Base-by-base conservation (phyloP, 1,140 invertebrate genomes). In the Tenebrio molitor region DNA sequence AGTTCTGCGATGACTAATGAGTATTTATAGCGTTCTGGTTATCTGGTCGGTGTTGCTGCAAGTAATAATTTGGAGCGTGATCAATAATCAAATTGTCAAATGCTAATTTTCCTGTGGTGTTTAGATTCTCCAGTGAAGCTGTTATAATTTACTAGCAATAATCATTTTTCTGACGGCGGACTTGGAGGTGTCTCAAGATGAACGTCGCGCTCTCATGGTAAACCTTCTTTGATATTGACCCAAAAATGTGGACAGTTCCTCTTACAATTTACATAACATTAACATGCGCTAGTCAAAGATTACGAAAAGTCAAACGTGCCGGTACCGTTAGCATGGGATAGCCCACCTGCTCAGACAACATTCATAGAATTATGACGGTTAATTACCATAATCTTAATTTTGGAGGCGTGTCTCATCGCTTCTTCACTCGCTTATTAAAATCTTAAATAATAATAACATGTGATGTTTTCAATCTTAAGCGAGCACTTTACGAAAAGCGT, bases 361-460 rank as follows among this genome's bases (percentile, higher is more conserved):
- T 58, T 58, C 23, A 58, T 58, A 58, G 50, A 58, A 58, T 58
- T 58, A 58, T 58, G 50, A 58, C 3, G 21, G 50, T 34, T 58
- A 29, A 58, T 58, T 58, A 58, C 50, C 23, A 58, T 58, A 58
- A 58, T 58, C 50, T 58, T 50, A 50, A 50, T 50, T 50, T 58
- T 34, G 50, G 50, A 15, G 50, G 50, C 50, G 50, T 58, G 29
- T 5, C 50, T 58, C 23, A 58, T 58, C 50, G 29, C 50, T 29
- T 34, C 50, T 58, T 58, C 10, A 29, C 10, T 58, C 50, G 12
- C 12, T 58, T 58, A 58, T 58, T 58, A 58, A 12, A 15, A 29
- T 58, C 25, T 58, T 58, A 17, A 17, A 17, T 6, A 50, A 19
- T 19, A 16, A 15, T 19, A 50, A 19, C 44, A 50, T 17, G 44